Evolutionary conservation across 2,888 invertebrate species (phyloP).

Genomic region (Tetragonisca angustula): DNA sequence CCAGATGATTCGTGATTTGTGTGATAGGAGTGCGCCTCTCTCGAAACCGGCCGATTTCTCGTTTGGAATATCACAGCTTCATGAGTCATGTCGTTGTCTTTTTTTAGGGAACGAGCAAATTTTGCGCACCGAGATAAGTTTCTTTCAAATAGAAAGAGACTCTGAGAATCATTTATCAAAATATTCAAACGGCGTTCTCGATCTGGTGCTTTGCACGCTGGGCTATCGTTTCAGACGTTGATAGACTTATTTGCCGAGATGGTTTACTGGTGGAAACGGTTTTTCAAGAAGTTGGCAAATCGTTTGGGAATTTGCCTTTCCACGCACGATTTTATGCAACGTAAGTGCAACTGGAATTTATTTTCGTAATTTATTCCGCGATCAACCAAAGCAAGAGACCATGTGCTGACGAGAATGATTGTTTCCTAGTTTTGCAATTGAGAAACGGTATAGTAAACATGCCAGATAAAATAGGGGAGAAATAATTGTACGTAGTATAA

Average conservation of each 20-base stretch:
- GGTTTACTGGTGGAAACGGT: not conserved
- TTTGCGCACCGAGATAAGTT: not conserved
- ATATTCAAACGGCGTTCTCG: not conserved
- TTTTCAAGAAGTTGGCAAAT: constrained; percentile 16
- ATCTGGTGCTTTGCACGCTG: not conserved
- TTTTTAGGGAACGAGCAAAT: constrained; percentile 13
- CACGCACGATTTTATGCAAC: constrained; percentile 45
- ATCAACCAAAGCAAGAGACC: constrained; percentile 18
- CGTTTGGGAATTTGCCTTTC: constrained; percentile 36
- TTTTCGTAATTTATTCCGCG: constrained; percentile 34
- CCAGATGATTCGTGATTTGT: constrained; percentile 62
- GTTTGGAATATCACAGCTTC: constrained; percentile 25
- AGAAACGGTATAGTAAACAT: not conserved
- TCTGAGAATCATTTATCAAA: not conserved
- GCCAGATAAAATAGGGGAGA: not conserved
- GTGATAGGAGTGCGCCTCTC: constrained; percentile 37
- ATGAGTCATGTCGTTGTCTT: constrained; percentile 2
- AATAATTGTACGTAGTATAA: constrained; percentile 35
- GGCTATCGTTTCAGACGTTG: not conserved
- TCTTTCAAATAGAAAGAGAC: not conserved
- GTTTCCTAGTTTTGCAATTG: constrained; percentile 27
- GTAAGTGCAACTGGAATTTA: constrained; percentile 41
- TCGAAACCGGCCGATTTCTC: constrained; percentile 32
- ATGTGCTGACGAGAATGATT: constrained; percentile 13
- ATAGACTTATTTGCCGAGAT: not conserved